Evolutionary conservation across 2,888 invertebrate species (phyloP).

Genomic region (Polydrusus cervinus): DNA sequence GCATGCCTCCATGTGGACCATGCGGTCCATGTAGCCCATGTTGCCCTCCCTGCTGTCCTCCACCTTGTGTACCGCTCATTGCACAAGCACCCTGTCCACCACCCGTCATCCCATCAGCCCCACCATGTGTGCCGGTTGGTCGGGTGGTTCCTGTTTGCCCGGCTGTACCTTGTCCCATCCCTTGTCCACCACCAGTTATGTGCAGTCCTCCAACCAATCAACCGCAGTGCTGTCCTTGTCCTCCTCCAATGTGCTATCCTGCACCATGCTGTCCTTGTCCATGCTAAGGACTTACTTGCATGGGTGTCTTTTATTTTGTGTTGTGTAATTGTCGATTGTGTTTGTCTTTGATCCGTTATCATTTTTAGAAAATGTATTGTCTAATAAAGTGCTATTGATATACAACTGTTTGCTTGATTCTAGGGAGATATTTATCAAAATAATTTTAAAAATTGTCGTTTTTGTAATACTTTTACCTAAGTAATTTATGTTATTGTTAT

Average conservation of each 20-base stretch:
- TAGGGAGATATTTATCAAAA: too few relatives aligned
- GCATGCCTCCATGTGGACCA: conserved; percentile 60
- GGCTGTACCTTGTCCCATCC: conserved; percentile 61
- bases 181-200: conserved; percentile 61
- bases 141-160: conserved; percentile 61
- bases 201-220: conserved; percentile 56
- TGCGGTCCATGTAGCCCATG: conserved; percentile 59
- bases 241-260: conserved; percentile 66
- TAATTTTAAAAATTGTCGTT: too few relatives aligned
- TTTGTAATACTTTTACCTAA: too few relatives aligned
- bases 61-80: conserved; percentile 63
- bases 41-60: conserved; percentile 57
- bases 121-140: conserved; percentile 64
- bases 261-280: conserved; percentile 50
- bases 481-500: too few relatives aligned
- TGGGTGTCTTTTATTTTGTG: conserved; percentile 9
- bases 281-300: conserved; percentile 16
- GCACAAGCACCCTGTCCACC: conserved; percentile 65
- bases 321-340: conserved; percentile 11
- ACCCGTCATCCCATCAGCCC: conserved; percentile 62
- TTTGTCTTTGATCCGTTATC: conserved; percentile 22
- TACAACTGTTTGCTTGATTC: neutral
- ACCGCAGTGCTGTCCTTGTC: conserved; percentile 54
- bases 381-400: conserved; percentile 12
- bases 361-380: conserved; percentile 14